phyloP scores from a whole-genome alignment of 2,797 vertebrate genomes.

The Tapirus indicus region DNA sequence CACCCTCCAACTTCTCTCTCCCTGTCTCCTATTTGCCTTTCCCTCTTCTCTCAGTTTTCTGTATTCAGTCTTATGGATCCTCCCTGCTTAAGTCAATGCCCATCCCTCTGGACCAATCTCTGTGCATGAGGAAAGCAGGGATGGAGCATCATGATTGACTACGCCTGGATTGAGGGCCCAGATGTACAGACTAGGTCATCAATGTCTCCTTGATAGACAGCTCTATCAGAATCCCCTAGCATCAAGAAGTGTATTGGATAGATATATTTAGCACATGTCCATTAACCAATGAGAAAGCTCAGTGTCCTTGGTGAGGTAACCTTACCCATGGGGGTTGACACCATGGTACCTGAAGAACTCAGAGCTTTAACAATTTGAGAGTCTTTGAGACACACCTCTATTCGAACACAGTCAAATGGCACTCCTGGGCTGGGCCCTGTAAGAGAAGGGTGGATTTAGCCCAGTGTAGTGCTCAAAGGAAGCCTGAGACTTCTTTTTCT shows the following conservation, averaged over 20 bases:
- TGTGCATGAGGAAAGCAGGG: neutral
- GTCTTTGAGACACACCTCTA: neutral
- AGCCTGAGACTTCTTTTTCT: neutral
- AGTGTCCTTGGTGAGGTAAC: neutral
- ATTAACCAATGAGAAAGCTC: neutral
- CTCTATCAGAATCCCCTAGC: neutral
- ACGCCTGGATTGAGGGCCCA: fast-evolving
- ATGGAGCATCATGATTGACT: neutral
- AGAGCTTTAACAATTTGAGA: neutral
- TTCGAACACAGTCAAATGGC: neutral
- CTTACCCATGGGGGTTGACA: neutral
- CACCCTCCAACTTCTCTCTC: neutral
- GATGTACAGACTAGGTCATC: neutral
- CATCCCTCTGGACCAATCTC: neutral
- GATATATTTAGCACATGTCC: neutral
- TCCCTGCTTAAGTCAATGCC: neutral
- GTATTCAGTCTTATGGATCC: neutral
- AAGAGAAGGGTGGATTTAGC: neutral
- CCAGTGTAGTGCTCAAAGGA: neutral
- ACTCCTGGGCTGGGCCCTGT: no score
- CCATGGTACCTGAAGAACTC: neutral
- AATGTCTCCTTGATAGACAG: fast-evolving
- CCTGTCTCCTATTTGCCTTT: neutral
- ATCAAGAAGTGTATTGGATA: neutral
- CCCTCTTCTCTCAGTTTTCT: neutral